These are phyloP conservation scores for Myrmecophaga tridactyla DNA, from an alignment of 2,113 vertebrate species.

Conservation along the genomic window DNA sequence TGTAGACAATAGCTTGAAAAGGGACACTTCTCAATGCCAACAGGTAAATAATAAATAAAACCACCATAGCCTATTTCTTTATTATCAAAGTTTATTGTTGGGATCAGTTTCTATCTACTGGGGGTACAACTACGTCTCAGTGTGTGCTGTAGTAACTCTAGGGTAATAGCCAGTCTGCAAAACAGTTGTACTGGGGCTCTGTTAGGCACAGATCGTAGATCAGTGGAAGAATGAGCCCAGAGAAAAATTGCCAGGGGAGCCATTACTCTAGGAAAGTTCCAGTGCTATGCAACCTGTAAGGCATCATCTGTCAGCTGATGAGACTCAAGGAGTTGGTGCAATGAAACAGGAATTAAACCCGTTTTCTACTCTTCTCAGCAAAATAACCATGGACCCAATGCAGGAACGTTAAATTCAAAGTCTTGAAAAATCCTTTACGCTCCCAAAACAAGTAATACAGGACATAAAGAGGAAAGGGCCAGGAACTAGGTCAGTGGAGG, in stretches of 20 bases:
- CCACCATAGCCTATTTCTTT: constrained; percentile 31
- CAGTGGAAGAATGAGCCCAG: constrained; percentile 41
- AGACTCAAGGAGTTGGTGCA: not conserved
- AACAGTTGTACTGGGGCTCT: constrained; percentile 44
- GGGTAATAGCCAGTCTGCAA: constrained; percentile 17
- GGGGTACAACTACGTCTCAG: constrained; percentile 31
- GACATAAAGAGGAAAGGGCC: not conserved
- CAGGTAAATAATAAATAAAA: not conserved
- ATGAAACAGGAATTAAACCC: not conserved
- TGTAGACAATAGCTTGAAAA: not conserved
- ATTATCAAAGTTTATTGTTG: constrained; percentile 75
- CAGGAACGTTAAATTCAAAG: constrained; percentile 12
- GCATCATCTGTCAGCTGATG: constrained; percentile 14
- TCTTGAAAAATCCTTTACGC: not conserved
- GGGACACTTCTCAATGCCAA: not conserved
- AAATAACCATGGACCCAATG: not conserved
- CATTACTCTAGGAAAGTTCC: constrained; percentile 43
- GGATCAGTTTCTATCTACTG: constrained; percentile 54
- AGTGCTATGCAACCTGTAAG: constrained; percentile 57
- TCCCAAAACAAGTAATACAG: constrained; percentile 19
- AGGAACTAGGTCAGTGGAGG: not conserved
- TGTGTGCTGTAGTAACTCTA: constrained; percentile 53
- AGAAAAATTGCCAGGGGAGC: constrained; percentile 35
- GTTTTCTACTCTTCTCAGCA: constrained; percentile 21
- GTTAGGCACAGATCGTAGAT: constrained; percentile 9